phyloP scores from a whole-genome alignment of 2,113 vertebrate genomes.

The Sinocyclocheilus maitianheensis region DNA sequence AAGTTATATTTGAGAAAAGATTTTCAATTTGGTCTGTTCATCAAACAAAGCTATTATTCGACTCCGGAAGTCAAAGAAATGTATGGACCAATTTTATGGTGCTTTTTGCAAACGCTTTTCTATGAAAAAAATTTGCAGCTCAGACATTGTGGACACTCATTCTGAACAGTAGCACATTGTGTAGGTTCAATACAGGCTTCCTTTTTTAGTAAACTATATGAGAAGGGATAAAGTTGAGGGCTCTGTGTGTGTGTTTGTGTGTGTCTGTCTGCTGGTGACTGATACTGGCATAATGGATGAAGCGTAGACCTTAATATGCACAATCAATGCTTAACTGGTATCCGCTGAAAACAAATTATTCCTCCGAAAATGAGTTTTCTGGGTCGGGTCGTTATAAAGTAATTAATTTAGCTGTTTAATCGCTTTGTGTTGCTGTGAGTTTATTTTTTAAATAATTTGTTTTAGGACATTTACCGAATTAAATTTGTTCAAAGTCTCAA shows the following conservation, averaged over 20 bases:
- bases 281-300: constrained; percentile 40
- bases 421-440: constrained; percentile 31
- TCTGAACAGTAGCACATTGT: background rate
- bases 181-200: constrained; percentile 1
- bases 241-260: constrained; percentile 24
- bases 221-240: background rate
- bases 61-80: background rate
- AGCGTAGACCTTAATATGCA: constrained; percentile 48
- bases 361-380: constrained; percentile 46
- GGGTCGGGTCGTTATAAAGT: constrained; percentile 37
- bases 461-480: constrained; percentile 3
- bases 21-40: background rate
- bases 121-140: background rate
- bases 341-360: constrained; percentile 47
- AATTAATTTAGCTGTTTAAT: constrained; percentile 53
- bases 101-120: background rate
- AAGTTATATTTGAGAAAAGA: background rate
- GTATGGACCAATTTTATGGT: background rate
- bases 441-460: background rate
- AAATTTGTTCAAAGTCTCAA: background rate
- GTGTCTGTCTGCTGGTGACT: constrained; percentile 23
- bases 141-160: background rate
- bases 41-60: background rate
- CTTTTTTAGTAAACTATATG: background rate
- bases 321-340: constrained; percentile 50